phyloP scores from a whole-genome alignment of 1,140 invertebrate species.

The Diabrotica undecimpunctata region DNA sequence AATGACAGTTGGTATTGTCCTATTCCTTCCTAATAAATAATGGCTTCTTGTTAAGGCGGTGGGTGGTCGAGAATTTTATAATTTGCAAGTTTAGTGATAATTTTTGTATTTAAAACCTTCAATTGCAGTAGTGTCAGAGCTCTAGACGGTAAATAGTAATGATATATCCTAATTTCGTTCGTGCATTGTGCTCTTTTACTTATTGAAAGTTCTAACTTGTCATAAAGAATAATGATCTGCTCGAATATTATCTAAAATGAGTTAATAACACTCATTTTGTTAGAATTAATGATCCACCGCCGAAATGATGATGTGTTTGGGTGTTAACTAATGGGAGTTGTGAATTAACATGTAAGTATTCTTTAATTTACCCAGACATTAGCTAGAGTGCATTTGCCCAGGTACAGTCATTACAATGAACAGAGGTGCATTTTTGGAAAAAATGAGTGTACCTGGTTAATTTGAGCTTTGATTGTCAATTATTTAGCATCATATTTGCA shows the following conservation, averaged over 20 bases:
- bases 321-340: background rate
- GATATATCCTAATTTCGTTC: background rate
- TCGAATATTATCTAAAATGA: constrained; percentile 5
- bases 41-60: constrained; percentile 27
- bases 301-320: constrained; percentile 5
- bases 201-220: constrained; percentile 10
- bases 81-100: constrained; percentile 8
- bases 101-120: constrained; percentile 14
- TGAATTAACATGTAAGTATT: background rate
- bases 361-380: background rate
- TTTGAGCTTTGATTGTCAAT: too few species aligned
- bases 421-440: background rate
- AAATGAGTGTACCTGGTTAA: background rate
- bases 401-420: background rate
- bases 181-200: constrained; percentile 8
- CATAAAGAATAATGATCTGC: constrained; percentile 12
- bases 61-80: constrained; percentile 18
- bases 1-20: background rate
- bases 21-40: constrained; percentile 16
- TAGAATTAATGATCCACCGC: constrained; percentile 1
- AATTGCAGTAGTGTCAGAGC: constrained; percentile 10
- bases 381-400: too few species aligned
- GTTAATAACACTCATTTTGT: background rate
- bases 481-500: too few species aligned
- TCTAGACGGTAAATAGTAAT: background rate